Evolutionary conservation across 2,797 vertebrate species (phyloP), one percentile per base, ranked within the genome.

Genomic region (Clarias fuscus): DNA sequence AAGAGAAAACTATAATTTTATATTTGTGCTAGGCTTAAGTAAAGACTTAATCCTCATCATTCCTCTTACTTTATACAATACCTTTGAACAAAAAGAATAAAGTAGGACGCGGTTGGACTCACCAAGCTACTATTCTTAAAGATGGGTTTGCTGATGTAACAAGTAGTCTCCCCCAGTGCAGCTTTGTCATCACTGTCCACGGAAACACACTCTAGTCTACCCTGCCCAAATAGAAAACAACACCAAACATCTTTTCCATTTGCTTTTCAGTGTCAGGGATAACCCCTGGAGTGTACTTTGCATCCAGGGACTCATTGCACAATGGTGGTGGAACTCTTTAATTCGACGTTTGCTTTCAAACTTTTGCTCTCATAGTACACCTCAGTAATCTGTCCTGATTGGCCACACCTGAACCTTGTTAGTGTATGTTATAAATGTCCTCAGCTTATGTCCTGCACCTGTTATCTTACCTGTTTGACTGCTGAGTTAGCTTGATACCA

Each of bases 81-180:
- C 3, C 37, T 62, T 24, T 18, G 48, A 43, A 37, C 10, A 48
- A 2, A 48, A 11, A 1, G 0, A 48, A 48, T 20, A 81, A 79
- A 6, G 5, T 43, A 40, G 20, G 27, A 80, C 61, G 64, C 6
- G 64, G 40, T 79, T 86, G 3, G 15, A 72, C 88, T 84, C 20
- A 91, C 90, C 87, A 82, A 65, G 15, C 64, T 15, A 18, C 86
- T 80, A 2, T 37, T 62, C 24, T 59, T 90, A 20, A 91, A 73
- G 59, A 91, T 89, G 58, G 90, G 90, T 82, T 86, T 88, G 75
- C 70, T 90, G 85, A 90, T 88, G 68, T 43, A 58, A 78, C 90
- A 91, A 7, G 0, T 75, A 27, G 88, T 90, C 11, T 43, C 11
- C 75, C 89, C 89, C 48, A 27, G 24, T 27, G 0, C 18, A 78